Conservation (phyloP, 2,113 vertebrate genomes). For the Nipponia nippon region DNA sequence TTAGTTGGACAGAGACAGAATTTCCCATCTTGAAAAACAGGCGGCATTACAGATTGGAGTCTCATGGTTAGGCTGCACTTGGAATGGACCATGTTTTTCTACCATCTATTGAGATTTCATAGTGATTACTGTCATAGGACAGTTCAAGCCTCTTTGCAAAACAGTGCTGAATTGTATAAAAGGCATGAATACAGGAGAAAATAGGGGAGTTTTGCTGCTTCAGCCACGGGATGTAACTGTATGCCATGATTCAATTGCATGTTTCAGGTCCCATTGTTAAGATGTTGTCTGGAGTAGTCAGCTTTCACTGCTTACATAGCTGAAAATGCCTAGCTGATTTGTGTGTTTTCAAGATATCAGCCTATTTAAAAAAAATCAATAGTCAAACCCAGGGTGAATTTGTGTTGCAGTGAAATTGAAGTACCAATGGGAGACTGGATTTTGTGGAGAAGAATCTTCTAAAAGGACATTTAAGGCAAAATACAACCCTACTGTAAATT, state of each 20-base stretch:
- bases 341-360: not conserved
- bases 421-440: not conserved
- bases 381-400: not conserved
- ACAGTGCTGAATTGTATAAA: not conserved
- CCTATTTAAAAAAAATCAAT: not conserved
- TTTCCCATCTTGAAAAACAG: not conserved
- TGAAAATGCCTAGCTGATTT: not conserved
- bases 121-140: not conserved
- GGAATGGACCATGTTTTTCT: not conserved
- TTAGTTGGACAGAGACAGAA: not conserved
- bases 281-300: not conserved
- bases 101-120: not conserved
- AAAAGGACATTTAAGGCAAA: not conserved
- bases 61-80: not conserved
- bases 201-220: fast-evolving
- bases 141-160: not conserved
- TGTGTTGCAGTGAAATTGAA: not conserved
- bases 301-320: not conserved
- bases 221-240: not conserved
- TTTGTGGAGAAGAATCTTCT: not conserved
- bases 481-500: not conserved
- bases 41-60: not conserved
- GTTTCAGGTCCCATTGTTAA: not conserved
- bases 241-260: not conserved
- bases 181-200: not conserved